Evolutionary conservation across 2,888 invertebrate genomes (phyloP).

Genomic region (Nasonovia ribisnigri): DNA sequence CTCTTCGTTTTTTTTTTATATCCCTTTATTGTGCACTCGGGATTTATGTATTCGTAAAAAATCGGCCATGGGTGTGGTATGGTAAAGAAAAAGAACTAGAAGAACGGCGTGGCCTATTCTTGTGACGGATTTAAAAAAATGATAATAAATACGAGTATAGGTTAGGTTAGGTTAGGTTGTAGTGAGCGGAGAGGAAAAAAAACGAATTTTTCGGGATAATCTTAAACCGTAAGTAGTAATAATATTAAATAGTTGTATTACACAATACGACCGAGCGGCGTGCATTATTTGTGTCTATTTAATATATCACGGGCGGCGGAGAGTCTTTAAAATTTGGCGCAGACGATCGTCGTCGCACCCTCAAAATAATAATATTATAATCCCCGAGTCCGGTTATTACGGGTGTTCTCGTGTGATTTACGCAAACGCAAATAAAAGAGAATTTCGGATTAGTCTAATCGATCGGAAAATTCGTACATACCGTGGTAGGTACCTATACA

Average conservation of each 20-base stretch:
- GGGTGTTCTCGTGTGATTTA: slow-evolving; percentile 23
- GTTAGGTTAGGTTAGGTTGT: neutral
- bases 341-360: neutral
- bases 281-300: neutral
- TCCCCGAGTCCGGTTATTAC: slow-evolving; percentile 32
- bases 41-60: neutral
- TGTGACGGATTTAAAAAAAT: slow-evolving; percentile 30
- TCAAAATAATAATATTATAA: slow-evolving; percentile 19
- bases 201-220: slow-evolving; percentile 31
- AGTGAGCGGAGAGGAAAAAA: neutral
- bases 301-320: neutral
- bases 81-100: neutral
- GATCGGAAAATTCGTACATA: slow-evolving; percentile 48
- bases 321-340: slow-evolving; percentile 1
- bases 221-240: slow-evolving; percentile 17
- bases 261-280: neutral
- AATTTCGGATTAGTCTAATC: slow-evolving; percentile 56
- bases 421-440: neutral
- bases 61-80: neutral
- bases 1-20: neutral
- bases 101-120: neutral
- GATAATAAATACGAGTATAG: neutral
- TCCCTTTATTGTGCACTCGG: slow-evolving; percentile 13
- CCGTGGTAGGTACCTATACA: neutral
- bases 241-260: neutral